Base-by-base conservation (phyloP, 2,797 vertebrate genomes). In the Aplochiton taeniatus region DNA sequence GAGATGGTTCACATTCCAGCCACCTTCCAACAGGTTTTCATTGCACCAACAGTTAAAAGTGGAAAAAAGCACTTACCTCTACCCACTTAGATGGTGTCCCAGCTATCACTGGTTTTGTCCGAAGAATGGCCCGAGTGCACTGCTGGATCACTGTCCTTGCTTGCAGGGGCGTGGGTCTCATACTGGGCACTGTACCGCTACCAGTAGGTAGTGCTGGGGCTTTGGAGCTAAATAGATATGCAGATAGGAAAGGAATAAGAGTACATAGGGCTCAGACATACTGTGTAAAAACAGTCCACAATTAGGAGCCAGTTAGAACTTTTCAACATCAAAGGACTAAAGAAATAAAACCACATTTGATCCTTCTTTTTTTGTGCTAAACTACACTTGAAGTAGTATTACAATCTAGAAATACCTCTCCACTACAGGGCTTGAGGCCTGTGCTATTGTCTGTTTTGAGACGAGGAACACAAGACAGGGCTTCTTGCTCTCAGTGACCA, bases 131-230 rank as follows among this genome's bases (percentile, higher is more conserved):
- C 1, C 64, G 51, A 5, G 68, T 75, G 75, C 88, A 90, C 72
- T 83, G 87, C 70, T 91, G 89, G 61, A 91, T 14, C 41, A 91
- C 50, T 3, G 62, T 68, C 41, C 88, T 81, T 12, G 85, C 88
- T 63, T 78, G 76, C 8, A 79, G 68, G 1, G 1, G 49, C 44
- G 45, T 14, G n/a, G 47, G 56, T 19, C 68, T 75, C 45, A 11
- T 16, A 13, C 4, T 6, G n/a, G 47, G 45, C 13, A 44, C 47
- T 4, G 65, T 8, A n/a, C 19, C 55, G 18, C 19, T 4, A 45
- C 42, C 47, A 64, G 45, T 20, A 11, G 11, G 48, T 43, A 12
- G 54, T 14, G 12, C 44, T 59, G 52, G 45, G 10, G 16, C 7
- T 8, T 50, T 61, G 8, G 11, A 16, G 18, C 17, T 68, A 57